These are phyloP conservation scores for Rynchops niger DNA, from an alignment of 2,113 vertebrate genomes.

Conservation along the genomic window DNA sequence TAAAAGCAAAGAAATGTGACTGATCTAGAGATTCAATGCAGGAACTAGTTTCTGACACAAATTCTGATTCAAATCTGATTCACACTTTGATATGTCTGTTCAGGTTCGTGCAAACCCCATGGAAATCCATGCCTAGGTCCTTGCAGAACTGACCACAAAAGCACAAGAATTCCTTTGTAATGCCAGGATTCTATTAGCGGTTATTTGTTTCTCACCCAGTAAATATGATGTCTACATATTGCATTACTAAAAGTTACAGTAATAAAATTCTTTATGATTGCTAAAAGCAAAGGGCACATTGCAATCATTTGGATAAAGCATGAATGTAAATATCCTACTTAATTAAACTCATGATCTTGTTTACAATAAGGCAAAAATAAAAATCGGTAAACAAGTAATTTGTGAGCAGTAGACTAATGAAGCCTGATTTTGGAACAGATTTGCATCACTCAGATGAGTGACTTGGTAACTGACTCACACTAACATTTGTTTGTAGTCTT, in stretches of 20 bases:
- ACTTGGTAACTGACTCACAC: background rate
- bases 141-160: background rate
- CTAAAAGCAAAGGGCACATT: background rate
- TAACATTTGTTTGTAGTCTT: background rate
- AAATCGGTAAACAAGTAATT: background rate
- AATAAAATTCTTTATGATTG: background rate
- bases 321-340: background rate
- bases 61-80: background rate
- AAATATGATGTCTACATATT: background rate
- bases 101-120: background rate
- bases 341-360: background rate
- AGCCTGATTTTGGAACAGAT: background rate
- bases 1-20: background rate
- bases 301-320: background rate
- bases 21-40: background rate
- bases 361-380: background rate
- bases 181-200: background rate
- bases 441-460: background rate
- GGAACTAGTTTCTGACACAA: background rate
- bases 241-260: background rate
- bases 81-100: background rate
- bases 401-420: background rate
- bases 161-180: background rate
- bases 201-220: background rate
- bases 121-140: background rate